Conservation (phyloP, 1,140 invertebrate genomes). For the Lysiphlebus fabarum region DNA sequence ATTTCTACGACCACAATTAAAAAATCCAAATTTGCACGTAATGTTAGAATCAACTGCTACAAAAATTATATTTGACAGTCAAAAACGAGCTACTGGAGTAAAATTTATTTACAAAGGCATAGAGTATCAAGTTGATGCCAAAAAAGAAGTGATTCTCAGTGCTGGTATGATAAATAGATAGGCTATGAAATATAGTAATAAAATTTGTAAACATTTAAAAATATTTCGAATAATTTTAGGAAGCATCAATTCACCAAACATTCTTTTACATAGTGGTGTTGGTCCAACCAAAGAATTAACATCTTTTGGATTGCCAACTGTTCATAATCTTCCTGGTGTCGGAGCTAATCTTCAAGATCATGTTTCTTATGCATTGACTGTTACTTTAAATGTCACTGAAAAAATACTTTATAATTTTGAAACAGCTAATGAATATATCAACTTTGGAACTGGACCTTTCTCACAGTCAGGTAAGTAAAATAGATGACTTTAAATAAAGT, state of each 20-base stretch:
- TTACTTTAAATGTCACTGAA: conserved; percentile 55
- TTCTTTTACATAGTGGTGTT: conserved; percentile 78
- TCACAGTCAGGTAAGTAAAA: conserved; percentile 59
- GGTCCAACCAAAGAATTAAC: conserved; percentile 72
- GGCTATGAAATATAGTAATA: no score
- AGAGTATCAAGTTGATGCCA: conserved; percentile 40
- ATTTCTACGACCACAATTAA: conserved; percentile 75
- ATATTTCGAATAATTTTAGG: conserved; percentile 42
- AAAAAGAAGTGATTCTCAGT: conserved; percentile 64
- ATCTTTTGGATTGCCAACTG: conserved; percentile 61
- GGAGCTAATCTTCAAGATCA: conserved; percentile 87
- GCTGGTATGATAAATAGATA: conserved; percentile 55
- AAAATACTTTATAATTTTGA: conserved; percentile 63
- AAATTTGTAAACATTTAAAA: no score
- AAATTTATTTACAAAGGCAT: conserved; percentile 62
- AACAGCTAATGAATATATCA: conserved; percentile 60
- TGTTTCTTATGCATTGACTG: conserved; percentile 62
- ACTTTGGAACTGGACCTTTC: conserved; percentile 60
- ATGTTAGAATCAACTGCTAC: conserved; percentile 74
- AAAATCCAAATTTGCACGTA: conserved; percentile 73
- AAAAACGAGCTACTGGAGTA: conserved; percentile 66
- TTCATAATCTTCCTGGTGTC: conserved; percentile 77
- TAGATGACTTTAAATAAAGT: background rate
- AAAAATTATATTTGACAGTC: conserved; percentile 67
- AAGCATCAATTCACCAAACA: conserved; percentile 75